These are phyloP conservation scores for Trigoniulus corallinus DNA, from an alignment of 1,140 invertebrate genomes.

Conservation along the genomic window DNA sequence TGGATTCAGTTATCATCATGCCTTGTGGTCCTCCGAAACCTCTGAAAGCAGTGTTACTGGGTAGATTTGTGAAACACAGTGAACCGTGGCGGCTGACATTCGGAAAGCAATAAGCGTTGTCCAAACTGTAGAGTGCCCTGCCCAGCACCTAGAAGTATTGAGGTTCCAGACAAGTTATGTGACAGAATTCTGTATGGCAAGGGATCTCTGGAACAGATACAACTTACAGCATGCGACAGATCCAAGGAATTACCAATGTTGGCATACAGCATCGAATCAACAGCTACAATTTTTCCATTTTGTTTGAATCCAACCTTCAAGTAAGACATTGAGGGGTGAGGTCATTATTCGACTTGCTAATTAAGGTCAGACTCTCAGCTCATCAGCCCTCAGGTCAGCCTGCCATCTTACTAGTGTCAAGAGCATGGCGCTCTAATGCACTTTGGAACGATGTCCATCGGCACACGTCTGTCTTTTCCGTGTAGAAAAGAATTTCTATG, in stretches of 20 bases:
- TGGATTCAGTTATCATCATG: conserved; percentile 65
- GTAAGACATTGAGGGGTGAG: conserved; percentile 4
- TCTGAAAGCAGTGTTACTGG: conserved; percentile 77
- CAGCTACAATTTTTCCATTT: conserved; percentile 51
- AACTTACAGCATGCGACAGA: conserved; percentile 57
- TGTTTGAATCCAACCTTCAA: conserved; percentile 47
- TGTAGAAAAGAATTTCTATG: too few relatives aligned
- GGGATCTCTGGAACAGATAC: conserved; percentile 1
- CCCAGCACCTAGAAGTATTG: conserved; percentile 42
- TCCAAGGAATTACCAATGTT: conserved; percentile 72
- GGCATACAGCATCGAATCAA: conserved; percentile 53
- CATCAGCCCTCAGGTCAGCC: too few relatives aligned
- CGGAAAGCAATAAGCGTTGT: conserved; percentile 60
- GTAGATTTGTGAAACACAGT: conserved; percentile 65
- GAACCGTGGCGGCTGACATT: conserved; percentile 45
- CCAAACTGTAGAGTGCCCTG: conserved; percentile 57
- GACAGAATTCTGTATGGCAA: not conserved
- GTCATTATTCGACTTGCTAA: not conserved
- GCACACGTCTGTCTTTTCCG: too few relatives aligned
- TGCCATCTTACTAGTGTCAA: too few relatives aligned
- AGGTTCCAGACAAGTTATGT: not conserved
- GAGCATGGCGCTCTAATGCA: too few relatives aligned
- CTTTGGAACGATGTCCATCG: too few relatives aligned
- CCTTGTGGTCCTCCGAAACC: conserved; percentile 80
- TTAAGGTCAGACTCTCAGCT: too few relatives aligned